Percentiles rank a stretch among this genome's conserved stretches.
Evolutionary conservation across 37 sponge, comb jelly and placozoan genomes (phyloP).

Genomic region (Halisarca cf. caerulea): DNA sequence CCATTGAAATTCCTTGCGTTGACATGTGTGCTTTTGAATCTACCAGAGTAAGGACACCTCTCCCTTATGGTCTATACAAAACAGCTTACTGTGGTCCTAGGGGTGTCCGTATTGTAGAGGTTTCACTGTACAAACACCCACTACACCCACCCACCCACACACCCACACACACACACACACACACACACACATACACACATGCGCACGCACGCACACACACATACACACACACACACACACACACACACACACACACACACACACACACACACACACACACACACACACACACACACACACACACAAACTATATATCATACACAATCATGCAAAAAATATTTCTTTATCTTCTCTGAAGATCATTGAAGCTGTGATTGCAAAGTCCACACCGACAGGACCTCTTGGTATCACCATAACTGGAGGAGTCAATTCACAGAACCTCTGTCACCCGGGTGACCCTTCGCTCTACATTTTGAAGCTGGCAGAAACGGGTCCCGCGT

Average conservation of each 20-base stretch:
- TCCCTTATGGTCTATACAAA: too few species aligned
- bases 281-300: neutral
- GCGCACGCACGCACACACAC: neutral
- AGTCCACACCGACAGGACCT: neutral
- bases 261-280: conserved; percentile 11
- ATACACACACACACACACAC: too few species aligned
- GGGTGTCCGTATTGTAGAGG: too few species aligned
- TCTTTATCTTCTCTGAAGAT: neutral
- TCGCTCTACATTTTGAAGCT: neutral
- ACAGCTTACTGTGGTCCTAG: too few species aligned
- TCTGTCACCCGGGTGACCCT: neutral
- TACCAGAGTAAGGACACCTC: too few species aligned
- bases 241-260: conserved; percentile 4
- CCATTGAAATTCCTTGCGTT: too few species aligned
- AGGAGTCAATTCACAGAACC: conserved; percentile 8
- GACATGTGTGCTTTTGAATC: too few species aligned
- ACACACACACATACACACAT: neutral
- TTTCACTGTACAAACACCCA: neutral
- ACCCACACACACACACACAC: conserved; percentile 18
- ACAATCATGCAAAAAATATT: too few species aligned
- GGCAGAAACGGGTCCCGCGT: neutral
- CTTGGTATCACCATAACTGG: conserved; percentile 24
- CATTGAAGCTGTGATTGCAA: neutral
- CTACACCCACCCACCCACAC: neutral
- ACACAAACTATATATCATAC: too few species aligned